Evolutionary conservation across 2,797 vertebrate species (phyloP).

Genomic region (Pseudopleuronectes americanus): DNA sequence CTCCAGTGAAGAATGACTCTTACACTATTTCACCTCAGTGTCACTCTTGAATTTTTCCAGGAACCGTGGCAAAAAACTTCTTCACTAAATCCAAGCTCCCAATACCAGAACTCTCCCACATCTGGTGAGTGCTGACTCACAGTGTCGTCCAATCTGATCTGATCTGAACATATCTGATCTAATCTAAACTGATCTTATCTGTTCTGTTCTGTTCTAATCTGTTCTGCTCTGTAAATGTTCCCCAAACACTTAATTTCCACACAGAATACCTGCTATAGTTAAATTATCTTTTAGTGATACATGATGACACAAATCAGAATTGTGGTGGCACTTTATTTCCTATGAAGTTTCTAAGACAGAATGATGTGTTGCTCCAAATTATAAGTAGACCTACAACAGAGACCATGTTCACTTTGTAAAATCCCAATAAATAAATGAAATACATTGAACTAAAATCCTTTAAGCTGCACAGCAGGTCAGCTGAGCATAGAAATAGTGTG

Average conservation of each 20-base stretch:
- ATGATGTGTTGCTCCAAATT: not conserved
- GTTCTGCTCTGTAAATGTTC: no score
- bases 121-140: conserved; percentile 88
- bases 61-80: conserved; percentile 94
- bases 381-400: not conserved
- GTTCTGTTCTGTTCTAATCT: no score
- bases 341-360: not conserved
- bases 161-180: not conserved
- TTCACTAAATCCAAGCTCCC: conserved; percentile 98
- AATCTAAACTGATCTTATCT: no score
- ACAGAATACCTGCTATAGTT: no score
- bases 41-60: conserved; percentile 73
- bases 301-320: no score
- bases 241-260: no score
- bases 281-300: no score
- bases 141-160: conserved; percentile 9
- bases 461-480: not conserved
- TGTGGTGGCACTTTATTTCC: not conserved
- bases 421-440: no score
- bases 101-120: conserved; percentile 95
- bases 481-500: not conserved
- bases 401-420: no score
- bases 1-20: not conserved
- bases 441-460: no score
- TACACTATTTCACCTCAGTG: not conserved